A percentile compares a stretch with the other conserved stretches of the same genome.
These are phyloP conservation scores for Meteorus cinctellus DNA, from an alignment of 2,888 invertebrate genomes.

Conservation along the genomic window DNA sequence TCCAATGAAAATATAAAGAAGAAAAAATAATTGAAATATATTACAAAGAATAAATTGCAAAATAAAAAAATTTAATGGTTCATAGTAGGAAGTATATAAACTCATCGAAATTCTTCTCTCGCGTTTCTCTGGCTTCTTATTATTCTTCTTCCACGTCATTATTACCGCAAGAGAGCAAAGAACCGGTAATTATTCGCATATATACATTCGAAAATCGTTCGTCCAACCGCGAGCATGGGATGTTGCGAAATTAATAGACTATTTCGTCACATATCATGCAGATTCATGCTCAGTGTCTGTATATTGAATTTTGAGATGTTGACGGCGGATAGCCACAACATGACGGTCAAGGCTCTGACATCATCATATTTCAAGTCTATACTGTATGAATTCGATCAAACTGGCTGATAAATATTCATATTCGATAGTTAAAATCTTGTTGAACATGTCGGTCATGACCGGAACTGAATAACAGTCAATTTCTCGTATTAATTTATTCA, in stretches of 20 bases:
- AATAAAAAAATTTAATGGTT: not conserved
- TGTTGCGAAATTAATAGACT: constrained; percentile 50
- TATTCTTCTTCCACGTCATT: constrained; percentile 1
- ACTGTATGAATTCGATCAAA: too few relatives aligned
- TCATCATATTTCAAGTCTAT: too few relatives aligned
- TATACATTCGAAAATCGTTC: constrained; percentile 47
- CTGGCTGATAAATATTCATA: too few relatives aligned
- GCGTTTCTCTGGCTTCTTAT: constrained; percentile 37
- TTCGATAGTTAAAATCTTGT: too few relatives aligned
- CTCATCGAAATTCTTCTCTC: constrained; percentile 39
- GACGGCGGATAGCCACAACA: too few relatives aligned
- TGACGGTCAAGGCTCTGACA: too few relatives aligned
- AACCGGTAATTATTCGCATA: constrained; percentile 9
- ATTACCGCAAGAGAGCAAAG: constrained; percentile 10
- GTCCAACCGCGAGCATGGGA: constrained; percentile 41
- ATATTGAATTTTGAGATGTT: constrained; percentile 2
- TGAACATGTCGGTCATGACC: too few relatives aligned
- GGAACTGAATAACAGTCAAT: too few relatives aligned
- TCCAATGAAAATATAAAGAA: not conserved
- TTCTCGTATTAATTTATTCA: too few relatives aligned
- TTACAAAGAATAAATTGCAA: not conserved
- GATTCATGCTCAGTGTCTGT: constrained; percentile 10
- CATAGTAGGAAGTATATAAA: constrained; percentile 27
- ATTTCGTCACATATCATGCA: not conserved
- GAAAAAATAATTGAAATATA: not conserved